Evolutionary conservation across 2,888 invertebrate species (phyloP).

Genomic region (Cantharis flavilabris): DNA sequence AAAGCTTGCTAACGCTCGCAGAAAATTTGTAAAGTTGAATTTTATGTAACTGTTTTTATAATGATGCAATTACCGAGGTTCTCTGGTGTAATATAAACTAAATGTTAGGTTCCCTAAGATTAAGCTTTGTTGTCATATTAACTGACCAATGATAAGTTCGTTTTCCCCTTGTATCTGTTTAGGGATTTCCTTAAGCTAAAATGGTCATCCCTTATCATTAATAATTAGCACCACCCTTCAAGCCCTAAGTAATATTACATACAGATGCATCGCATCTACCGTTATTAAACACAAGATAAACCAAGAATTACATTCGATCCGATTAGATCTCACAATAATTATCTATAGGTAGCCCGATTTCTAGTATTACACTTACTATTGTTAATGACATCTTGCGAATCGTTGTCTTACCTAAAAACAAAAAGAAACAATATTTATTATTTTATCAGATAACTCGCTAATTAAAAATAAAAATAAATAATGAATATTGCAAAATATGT

Average conservation of each 20-base stretch:
- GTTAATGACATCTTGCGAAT: background rate
- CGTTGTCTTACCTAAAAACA: slow-evolving; percentile 17
- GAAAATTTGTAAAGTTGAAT: background rate
- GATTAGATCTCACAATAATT: background rate
- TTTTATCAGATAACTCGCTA: background rate
- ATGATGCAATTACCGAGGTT: background rate
- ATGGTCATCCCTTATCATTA: slow-evolving; percentile 21
- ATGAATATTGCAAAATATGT: background rate
- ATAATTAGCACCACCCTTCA: slow-evolving; percentile 21
- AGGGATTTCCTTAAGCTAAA: slow-evolving; percentile 19
- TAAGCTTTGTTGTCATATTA: slow-evolving; percentile 9
- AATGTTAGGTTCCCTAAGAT: slow-evolving; percentile 11
- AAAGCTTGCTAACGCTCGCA: background rate
- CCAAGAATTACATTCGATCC: background rate
- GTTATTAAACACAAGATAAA: slow-evolving; percentile 6
- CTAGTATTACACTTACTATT: background rate
- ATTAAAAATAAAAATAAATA: background rate
- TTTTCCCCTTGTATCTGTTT: slow-evolving; percentile 12
- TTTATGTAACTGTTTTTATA: background rate
- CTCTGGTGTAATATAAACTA: background rate
- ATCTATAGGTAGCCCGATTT: background rate
- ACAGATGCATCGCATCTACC: slow-evolving; percentile 2
- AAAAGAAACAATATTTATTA: slow-evolving; percentile 3
- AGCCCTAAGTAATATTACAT: slow-evolving; percentile 14
- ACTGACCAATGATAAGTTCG: slow-evolving; percentile 13